These are phyloP conservation scores for Athalia cordata DNA, from an alignment of 2,888 invertebrate species.

Conservation along the genomic window DNA sequence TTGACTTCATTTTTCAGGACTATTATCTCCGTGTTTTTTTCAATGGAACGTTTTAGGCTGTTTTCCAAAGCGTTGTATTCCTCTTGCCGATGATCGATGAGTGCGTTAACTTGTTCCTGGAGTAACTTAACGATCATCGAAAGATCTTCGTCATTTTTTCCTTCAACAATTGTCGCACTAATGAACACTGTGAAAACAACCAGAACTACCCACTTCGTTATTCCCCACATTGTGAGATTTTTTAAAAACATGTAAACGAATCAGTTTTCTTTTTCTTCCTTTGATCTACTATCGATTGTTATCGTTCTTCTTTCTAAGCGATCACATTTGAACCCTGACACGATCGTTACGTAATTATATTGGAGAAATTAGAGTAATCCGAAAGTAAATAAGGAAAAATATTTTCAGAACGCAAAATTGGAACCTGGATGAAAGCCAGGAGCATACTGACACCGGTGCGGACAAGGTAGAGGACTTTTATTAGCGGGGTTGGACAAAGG, in stretches of 20 bases:
- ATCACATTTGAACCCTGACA: neutral
- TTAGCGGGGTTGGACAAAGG: constrained; percentile 62
- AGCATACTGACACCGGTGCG: constrained; percentile 47
- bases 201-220: constrained; percentile 30
- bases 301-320: neutral
- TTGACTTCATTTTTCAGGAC: constrained; percentile 75
- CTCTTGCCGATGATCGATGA: constrained; percentile 75
- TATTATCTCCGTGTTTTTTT: constrained; percentile 75
- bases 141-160: constrained; percentile 58
- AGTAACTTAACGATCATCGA: constrained; percentile 74
- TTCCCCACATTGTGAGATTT: constrained; percentile 19
- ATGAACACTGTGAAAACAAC: constrained; percentile 25
- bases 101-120: constrained; percentile 75
- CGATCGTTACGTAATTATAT: too few species aligned
- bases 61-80: constrained; percentile 76
- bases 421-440: constrained; percentile 29
- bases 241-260: constrained; percentile 4
- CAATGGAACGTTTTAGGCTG: constrained; percentile 74
- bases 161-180: constrained; percentile 34
- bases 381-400: neutral
- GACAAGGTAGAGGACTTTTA: constrained; percentile 63
- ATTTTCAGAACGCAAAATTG: constrained; percentile 24
- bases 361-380: too few species aligned
- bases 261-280: neutral
- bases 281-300: neutral